These are phyloP conservation scores for Pangasianodon gigas DNA, from an alignment of 2,113 vertebrate species.

Conservation along the genomic window DNA sequence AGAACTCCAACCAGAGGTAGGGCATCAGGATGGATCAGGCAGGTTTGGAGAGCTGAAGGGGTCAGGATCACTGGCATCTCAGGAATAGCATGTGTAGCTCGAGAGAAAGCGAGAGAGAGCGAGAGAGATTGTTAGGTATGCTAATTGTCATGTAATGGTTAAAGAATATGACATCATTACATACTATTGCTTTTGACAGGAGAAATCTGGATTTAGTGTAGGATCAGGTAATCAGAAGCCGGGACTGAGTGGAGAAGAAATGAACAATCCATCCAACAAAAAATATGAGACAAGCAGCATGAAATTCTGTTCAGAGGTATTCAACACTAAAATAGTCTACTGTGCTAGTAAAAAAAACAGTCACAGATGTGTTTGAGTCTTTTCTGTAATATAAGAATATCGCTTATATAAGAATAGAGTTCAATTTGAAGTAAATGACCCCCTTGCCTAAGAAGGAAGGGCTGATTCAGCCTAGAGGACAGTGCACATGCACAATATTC, in stretches of 20 bases:
- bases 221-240: neutral
- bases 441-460: neutral
- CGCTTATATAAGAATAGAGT: neutral
- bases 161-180: neutral
- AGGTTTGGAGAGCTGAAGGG: too few relatives aligned
- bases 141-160: too few relatives aligned
- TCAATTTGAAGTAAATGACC: neutral
- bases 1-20: too few relatives aligned
- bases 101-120: too few relatives aligned
- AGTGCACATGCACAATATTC: neutral
- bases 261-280: neutral
- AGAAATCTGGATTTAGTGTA: neutral
- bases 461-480: neutral
- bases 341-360: neutral
- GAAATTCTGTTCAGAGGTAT: neutral
- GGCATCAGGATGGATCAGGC: too few relatives aligned
- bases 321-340: neutral
- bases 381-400: neutral
- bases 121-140: too few relatives aligned
- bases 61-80: too few relatives aligned
- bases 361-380: neutral
- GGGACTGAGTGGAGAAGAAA: neutral
- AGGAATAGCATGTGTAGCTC: too few relatives aligned
- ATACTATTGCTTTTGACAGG: neutral
- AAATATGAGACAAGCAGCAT: neutral